Evolutionary conservation across 2,888 invertebrate species (phyloP).

Genomic region (Drosophila neotestacea): DNA sequence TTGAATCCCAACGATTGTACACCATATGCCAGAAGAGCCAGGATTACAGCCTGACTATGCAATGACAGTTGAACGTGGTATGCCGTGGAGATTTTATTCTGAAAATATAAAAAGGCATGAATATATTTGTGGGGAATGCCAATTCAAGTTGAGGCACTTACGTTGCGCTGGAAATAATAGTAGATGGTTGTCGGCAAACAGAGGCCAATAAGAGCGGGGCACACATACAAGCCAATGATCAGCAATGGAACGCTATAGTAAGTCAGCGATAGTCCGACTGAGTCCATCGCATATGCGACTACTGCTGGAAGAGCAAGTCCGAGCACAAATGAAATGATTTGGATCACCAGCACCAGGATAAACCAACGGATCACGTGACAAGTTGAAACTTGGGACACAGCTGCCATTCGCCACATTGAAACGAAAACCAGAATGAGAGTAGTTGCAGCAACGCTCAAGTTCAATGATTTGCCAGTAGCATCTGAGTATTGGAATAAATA

Average conservation of each 20-base stretch:
- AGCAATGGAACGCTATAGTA: slow-evolving; percentile 87
- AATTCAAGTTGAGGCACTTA: slow-evolving; percentile 42
- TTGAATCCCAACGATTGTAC: slow-evolving; percentile 72
- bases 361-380: slow-evolving; percentile 62
- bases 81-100: slow-evolving; percentile 70
- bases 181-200: slow-evolving; percentile 76
- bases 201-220: slow-evolving; percentile 83
- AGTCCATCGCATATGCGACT: slow-evolving; percentile 84
- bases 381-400: slow-evolving; percentile 40
- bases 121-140: no score
- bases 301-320: slow-evolving; percentile 78
- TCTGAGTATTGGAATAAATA: slow-evolving; percentile 89
- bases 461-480: slow-evolving; percentile 81
- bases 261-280: slow-evolving; percentile 85
- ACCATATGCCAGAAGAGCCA: slow-evolving; percentile 63
- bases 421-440: slow-evolving; percentile 75
- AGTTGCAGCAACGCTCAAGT: slow-evolving; percentile 82
- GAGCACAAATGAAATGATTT: slow-evolving; percentile 70
- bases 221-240: slow-evolving; percentile 83
- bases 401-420: slow-evolving; percentile 76
- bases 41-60: slow-evolving; percentile 79
- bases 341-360: slow-evolving; percentile 36
- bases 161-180: slow-evolving; percentile 68
- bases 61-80: slow-evolving; percentile 79
- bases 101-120: not conserved